These are phyloP conservation scores for Kryptolebias ocellatus DNA, from an alignment of 2,797 vertebrate genomes.

Conservation along the genomic window DNA sequence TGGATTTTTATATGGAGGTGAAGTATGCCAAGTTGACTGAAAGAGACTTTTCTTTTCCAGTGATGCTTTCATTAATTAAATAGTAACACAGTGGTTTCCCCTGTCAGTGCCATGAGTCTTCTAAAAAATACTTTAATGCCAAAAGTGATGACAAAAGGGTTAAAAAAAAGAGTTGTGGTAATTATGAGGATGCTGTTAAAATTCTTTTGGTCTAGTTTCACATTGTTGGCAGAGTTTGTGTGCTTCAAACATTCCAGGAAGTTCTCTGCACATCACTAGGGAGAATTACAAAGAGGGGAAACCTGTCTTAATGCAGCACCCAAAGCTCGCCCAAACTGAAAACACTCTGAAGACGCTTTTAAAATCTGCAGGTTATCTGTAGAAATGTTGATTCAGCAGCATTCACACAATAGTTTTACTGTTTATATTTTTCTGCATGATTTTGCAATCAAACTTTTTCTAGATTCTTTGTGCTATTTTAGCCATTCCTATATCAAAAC, in stretches of 20 bases:
- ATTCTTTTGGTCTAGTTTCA: constrained; percentile 4
- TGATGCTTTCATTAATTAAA: too few species aligned
- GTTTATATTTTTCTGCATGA: too few species aligned
- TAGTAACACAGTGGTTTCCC: too few species aligned
- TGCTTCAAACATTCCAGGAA: constrained; percentile 37
- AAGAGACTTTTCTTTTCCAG: too few species aligned
- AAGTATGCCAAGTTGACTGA: too few species aligned
- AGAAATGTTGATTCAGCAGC: background rate
- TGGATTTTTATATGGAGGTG: too few species aligned
- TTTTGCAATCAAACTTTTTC: too few species aligned
- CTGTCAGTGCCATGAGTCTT: too few species aligned
- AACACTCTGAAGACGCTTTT: background rate
- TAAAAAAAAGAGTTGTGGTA: background rate
- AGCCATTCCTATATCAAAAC: too few species aligned
- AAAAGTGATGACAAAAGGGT: background rate
- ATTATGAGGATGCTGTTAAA: constrained; percentile 2
- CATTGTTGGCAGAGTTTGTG: constrained; percentile 12
- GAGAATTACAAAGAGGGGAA: constrained; percentile 6
- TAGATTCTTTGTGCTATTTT: too few species aligned
- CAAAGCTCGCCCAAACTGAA: background rate
- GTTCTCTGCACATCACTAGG: constrained; percentile 8
- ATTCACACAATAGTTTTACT: background rate
- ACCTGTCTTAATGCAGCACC: constrained; percentile 13
- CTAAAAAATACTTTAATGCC: background rate
- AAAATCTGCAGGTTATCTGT: background rate